Evolutionary conservation across 2,797 vertebrate genomes (phyloP).

Genomic region (Hylomyscus alleni): DNA sequence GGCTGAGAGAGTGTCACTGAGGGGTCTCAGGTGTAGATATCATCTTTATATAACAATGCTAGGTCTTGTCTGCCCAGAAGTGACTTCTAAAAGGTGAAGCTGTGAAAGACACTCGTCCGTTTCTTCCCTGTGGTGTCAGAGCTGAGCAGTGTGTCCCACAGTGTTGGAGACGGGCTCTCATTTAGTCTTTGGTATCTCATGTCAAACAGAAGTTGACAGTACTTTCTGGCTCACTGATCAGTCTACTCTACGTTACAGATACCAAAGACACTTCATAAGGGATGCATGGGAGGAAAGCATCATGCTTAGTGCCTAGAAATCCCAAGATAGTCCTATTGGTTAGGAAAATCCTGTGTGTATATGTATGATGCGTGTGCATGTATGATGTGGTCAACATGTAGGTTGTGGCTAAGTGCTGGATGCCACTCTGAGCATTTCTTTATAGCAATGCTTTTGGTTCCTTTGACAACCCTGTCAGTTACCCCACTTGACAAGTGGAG

Average conservation of each 20-base stretch:
- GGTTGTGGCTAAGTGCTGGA: neutral
- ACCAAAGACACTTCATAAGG: neutral
- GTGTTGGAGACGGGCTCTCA: neutral
- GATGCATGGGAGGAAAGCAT: neutral
- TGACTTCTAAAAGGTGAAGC: neutral
- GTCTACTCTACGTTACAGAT: neutral
- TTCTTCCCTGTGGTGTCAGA: neutral
- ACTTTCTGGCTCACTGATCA: neutral
- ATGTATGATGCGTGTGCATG: no score
- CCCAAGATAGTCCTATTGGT: no score
- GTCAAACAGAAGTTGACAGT: neutral
- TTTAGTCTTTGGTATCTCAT: neutral
- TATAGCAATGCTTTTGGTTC: neutral
- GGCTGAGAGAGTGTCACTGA: neutral
- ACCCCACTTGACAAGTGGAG: neutral
- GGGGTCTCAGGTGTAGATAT: neutral
- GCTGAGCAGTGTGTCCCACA: neutral
- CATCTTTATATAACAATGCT: neutral
- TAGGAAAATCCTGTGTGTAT: no score
- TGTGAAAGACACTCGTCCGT: neutral
- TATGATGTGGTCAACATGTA: accelerated
- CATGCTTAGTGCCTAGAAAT: neutral
- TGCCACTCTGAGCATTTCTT: neutral
- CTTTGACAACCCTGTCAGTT: neutral
- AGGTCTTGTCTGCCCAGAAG: neutral